Evolutionary conservation across 2,113 vertebrate species (phyloP).

Genomic region (Crotalus helleri): DNA sequence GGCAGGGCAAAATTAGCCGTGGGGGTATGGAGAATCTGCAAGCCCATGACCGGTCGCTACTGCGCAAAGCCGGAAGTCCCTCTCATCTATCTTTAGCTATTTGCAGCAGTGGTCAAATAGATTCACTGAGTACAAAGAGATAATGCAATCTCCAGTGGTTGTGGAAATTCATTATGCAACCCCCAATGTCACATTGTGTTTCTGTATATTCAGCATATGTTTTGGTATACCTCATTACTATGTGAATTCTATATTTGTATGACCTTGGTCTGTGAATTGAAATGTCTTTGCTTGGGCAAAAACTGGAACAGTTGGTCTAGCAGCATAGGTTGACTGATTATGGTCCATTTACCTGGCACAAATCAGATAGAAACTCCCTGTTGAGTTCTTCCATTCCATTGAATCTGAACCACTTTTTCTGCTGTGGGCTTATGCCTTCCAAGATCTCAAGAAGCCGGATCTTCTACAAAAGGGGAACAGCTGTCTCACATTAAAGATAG

Average conservation of each 20-base stretch:
- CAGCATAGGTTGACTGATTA: background rate
- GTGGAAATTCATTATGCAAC: background rate
- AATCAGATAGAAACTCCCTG: background rate
- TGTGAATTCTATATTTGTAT: background rate
- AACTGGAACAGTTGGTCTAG: background rate
- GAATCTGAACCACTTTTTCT: background rate
- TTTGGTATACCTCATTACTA: background rate
- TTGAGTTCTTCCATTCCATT: background rate
- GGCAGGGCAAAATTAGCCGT: too few relatives aligned
- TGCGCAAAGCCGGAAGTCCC: too few relatives aligned
- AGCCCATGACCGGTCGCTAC: too few relatives aligned
- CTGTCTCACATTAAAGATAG: background rate
- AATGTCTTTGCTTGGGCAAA: background rate
- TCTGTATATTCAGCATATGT: background rate
- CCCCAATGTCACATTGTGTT: background rate
- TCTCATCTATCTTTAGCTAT: background rate
- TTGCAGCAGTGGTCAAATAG: background rate
- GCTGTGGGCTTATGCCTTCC: background rate
- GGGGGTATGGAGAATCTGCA: too few relatives aligned
- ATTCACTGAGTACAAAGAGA: background rate
- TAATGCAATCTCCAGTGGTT: background rate
- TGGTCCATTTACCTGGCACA: background rate
- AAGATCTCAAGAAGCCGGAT: background rate
- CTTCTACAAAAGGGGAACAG: background rate
- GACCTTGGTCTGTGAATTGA: background rate